Base-by-base conservation (phyloP, 2,113 vertebrate species). In the Mungos mungo region DNA sequence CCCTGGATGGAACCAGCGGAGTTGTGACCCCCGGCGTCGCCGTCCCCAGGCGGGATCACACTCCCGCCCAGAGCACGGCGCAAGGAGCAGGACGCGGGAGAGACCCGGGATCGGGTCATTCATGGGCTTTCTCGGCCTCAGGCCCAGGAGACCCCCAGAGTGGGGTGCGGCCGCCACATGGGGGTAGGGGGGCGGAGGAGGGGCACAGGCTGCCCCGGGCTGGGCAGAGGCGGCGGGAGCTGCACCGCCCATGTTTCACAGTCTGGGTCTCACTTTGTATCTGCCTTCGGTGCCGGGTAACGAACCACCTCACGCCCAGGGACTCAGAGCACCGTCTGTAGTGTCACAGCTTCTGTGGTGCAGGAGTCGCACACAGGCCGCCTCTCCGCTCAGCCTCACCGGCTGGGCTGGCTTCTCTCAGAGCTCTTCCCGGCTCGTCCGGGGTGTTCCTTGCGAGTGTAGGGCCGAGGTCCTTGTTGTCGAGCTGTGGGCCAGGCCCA, bases 101-200 rank as follows among this genome's bases (percentile, higher is more conserved):
- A 38, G 35, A 35, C 45, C 21, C 21, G 7, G 27, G 69, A 29
- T 10, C 41, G 3, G 0, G 15, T 3, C 47, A 5, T 0, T 31
- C 12, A 3, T 2, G 1, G 18, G 45, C 15, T 41, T 57, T 31
- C 27, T 1, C 16, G 8, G 16, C 68, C 27, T 25, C 14, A 27
- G 45, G 21, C 14, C 33, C 33, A 18, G 13, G 66, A 5, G 45
- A 35, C 38, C 50, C 0, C 0, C 13, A 29, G n/a, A 38, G 31
- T 0, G 2, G 31, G 8, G 6, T 25, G 4, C 0, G 86, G 21
- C 47, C 54, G n/a, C 45, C 2, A 15, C 80, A 23, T 2, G 1
- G 41, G 41, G 29, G 90, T 0, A 5, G 12, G 35, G 27, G 50
- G 77, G 21, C 50, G 1, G 45, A 81, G 76, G 77, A 31, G 2